Percentiles rank a stretch among this genome's conserved stretches.
These are phyloP conservation scores for Cephalopholis sonnerati DNA, from an alignment of 2,113 vertebrate genomes.

Conservation along the genomic window DNA sequence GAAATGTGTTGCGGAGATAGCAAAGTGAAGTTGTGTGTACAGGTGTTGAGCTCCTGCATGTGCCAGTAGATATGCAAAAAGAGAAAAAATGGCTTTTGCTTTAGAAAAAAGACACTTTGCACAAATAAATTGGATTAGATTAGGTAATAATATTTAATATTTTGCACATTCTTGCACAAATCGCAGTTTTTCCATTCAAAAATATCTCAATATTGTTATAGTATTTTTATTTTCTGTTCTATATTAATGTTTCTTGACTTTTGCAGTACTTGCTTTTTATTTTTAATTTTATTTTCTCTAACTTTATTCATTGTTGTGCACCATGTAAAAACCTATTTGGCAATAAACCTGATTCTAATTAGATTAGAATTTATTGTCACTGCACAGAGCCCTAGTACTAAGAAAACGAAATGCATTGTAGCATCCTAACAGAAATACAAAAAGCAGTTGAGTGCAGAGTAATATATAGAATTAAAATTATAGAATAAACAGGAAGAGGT, in stretches of 20 bases:
- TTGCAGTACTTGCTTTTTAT: background rate
- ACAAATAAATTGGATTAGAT: background rate
- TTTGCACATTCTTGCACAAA: background rate
- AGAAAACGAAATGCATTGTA: background rate
- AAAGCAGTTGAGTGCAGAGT: background rate
- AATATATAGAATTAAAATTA: background rate
- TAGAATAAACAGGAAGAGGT: background rate
- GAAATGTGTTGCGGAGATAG: background rate
- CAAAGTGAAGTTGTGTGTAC: too few relatives aligned
- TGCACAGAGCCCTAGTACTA: background rate
- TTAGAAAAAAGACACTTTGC: background rate
- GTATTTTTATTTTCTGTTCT: too few relatives aligned
- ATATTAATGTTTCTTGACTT: background rate
- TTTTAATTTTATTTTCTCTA: too few relatives aligned
- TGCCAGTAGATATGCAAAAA: background rate
- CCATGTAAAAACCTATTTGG: background rate
- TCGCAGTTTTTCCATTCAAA: too few relatives aligned
- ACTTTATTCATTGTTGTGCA: too few relatives aligned
- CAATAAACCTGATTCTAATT: background rate
- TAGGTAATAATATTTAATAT: background rate
- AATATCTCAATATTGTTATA: too few relatives aligned
- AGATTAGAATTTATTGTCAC: background rate
- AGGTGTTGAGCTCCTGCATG: background rate
- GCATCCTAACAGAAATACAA: background rate
- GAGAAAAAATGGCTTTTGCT: background rate